Percentiles rank a stretch among this genome's conserved stretches.
Evolutionary conservation across 2,797 vertebrate species (phyloP).

Genomic region (Malacoctenus gilli): DNA sequence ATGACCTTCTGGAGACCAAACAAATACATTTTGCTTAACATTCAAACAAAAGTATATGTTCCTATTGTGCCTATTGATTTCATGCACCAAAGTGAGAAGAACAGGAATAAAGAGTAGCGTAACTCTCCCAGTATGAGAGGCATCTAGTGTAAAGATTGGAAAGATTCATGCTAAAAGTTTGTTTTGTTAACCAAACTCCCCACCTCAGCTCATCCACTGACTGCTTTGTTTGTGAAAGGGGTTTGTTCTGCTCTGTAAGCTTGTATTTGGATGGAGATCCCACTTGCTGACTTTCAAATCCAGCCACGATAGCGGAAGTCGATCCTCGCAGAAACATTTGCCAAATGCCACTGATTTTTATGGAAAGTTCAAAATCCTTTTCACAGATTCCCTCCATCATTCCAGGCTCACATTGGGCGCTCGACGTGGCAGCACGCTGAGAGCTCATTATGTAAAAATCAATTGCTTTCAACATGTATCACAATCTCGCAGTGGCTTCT

Average conservation of each 20-base stretch:
- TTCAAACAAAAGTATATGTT: too few relatives aligned
- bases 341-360: slow-evolving; percentile 7
- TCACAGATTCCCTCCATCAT: slow-evolving; percentile 36
- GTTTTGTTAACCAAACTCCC: neutral
- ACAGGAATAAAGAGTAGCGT: too few relatives aligned
- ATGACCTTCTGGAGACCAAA: too few relatives aligned
- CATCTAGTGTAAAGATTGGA: too few relatives aligned
- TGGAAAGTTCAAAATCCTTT: slow-evolving; percentile 48
- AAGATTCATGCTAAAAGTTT: neutral
- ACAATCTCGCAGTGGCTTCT: slow-evolving; percentile 47
- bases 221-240: neutral
- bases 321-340: slow-evolving; percentile 15
- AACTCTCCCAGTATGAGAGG: too few relatives aligned
- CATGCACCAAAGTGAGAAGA: too few relatives aligned
- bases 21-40: too few relatives aligned
- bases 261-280: slow-evolving; percentile 14
- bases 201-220: neutral
- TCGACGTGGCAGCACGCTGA: slow-evolving; percentile 47
- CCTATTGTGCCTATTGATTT: too few relatives aligned
- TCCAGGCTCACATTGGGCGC: slow-evolving; percentile 40
- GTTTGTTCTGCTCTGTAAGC: neutral
- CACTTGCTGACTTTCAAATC: slow-evolving; percentile 15
- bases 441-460: slow-evolving; percentile 69
- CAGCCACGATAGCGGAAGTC: slow-evolving; percentile 10
- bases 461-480: slow-evolving; percentile 54